Evolutionary conservation across 2,797 vertebrate species (phyloP), one percentile per base, ranked within the genome.

Genomic region (Gallinago stenura): DNA sequence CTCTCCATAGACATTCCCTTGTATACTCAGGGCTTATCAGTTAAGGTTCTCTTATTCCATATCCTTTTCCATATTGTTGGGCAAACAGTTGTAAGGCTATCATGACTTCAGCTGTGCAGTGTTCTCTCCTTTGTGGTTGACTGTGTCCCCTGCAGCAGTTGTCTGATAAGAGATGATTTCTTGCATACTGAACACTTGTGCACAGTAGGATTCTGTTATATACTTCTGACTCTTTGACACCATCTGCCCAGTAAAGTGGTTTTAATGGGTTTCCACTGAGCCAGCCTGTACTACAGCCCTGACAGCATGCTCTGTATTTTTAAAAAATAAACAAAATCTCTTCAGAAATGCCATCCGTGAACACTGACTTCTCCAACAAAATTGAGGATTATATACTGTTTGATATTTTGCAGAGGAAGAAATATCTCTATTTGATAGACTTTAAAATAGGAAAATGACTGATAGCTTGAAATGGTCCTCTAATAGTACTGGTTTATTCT

Each of bases 311-410:
- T 95, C 75, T 21, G 56, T 26, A 2, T 88, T 90, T 85, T 72
- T 11, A 50, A 87, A 96, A 96, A 94, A 91, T 87, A 94, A 96
- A 96, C 92, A 95, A 43, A 90, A 95, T 89, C 62, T 89, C 66
- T 65, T 51, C 54, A 70, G 92, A 70, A 83, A 53, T 82, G 19
- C 77, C 82, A 31, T 66, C 21, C 33, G 13, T 4, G 21, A 84
- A 35, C 80, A 39, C 8, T 64, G 80, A 56, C 35, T 14, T 80
- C 77, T 65, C 51, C 60, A 70, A 2, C 17, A 45, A 65, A 91
- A 83, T 6, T 53, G 80, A 71, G 60, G 51, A 77, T 84, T 87
- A 43, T 19, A 6, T 37, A 31, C 45, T 33, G 45, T 60, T 70
- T 79, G 56, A n/a, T 91, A 46, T 82, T 91, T 78, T 60, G 41